These are phyloP conservation scores for Emydocephalus ijimae DNA, from an alignment of 2,113 vertebrate genomes.

Conservation along the genomic window DNA sequence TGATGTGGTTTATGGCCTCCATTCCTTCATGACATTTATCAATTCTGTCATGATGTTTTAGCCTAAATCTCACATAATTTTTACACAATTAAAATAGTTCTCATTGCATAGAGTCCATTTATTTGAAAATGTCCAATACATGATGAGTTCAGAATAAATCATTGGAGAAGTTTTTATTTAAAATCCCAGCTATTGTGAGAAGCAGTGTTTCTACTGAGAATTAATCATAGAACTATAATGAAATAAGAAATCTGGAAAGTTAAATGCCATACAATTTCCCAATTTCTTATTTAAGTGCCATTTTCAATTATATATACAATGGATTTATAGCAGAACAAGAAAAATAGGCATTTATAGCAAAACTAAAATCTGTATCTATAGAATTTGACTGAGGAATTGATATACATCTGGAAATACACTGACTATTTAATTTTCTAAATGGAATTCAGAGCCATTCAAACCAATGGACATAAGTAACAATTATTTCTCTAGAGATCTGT, in stretches of 20 bases:
- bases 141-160: not conserved
- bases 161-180: not conserved
- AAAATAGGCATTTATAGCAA: not conserved
- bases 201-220: not conserved
- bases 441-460: not conserved
- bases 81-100: not conserved
- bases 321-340: not conserved
- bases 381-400: constrained; percentile 3
- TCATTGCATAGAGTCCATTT: not conserved
- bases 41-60: not conserved
- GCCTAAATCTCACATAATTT: not conserved
- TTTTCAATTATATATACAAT: not conserved
- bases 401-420: constrained; percentile 4
- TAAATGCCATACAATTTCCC: not conserved
- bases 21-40: not conserved
- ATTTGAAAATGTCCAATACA: not conserved
- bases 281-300: not conserved
- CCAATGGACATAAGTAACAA: not conserved
- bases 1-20: not conserved
- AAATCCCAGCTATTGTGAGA: not conserved
- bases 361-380: constrained; percentile 7
- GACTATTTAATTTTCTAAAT: constrained; percentile 7
- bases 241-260: not conserved
- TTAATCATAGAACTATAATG: not conserved
- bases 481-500: not conserved